Evolutionary conservation across 2,113 vertebrate species (phyloP), one percentile per base, ranked within the genome.

Genomic region (Oryzias melastigma): DNA sequence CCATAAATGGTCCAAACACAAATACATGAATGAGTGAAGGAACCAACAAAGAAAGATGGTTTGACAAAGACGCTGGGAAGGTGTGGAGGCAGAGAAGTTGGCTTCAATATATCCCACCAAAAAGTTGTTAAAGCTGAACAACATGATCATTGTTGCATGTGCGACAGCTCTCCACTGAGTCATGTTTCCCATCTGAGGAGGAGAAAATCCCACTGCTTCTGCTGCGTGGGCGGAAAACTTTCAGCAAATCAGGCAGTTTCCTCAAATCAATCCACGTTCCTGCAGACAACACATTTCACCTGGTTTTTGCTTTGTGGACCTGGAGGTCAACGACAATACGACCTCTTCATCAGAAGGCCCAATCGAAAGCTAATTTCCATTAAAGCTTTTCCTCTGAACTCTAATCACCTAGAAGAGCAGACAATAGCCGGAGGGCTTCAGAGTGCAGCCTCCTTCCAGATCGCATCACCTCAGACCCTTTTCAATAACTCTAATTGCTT

Each of bases 331-430:
- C 84, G 80, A 83, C 68, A 77, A 82, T 67, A 43, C 61, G 25
- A 68, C 59, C 65, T 77, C 80, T 80, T 85, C 80, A 80, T 83
- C 83, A 84, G 71, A 69, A 14, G 41, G 52, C 24, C 75, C 72
- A 82, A 89, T 86, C 83, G 78, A 86, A 87, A 80, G 72, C 82
- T 79, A 76, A 80, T 87, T 83, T 85, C 76, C 67, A 84, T 75
- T 77, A 85, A 85, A 88, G 82, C 78, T 46, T 59, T 68, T 70
- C 74, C 77, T 84, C 77, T 79, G 74, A 79, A 73, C 72, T 84
- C 80, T 78, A 85, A 87, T 87, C 79, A 85, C 65, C 77, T 15
- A 22, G 64, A 74, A 78, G 76, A 63, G 73, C 66, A 62, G 79
- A 74, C 68, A 75, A 69, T 22, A 58, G 70, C 53, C 52, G 25